Evolutionary conservation across 2,797 vertebrate genomes (phyloP).

Genomic region (Potorous gilbertii): DNA sequence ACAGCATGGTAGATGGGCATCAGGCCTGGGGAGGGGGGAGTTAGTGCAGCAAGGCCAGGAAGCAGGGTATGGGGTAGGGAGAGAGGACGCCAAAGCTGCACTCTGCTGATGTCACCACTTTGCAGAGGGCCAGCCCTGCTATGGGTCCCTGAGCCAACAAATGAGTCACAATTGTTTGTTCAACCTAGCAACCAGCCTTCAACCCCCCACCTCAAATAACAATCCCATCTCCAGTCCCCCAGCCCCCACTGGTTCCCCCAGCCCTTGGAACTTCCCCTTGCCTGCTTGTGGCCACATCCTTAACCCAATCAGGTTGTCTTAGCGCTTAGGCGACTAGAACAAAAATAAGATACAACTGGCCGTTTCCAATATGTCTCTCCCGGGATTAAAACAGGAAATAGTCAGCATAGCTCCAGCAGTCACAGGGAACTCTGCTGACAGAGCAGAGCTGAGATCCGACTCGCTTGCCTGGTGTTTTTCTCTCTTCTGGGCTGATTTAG

Average conservation of each 20-base stretch:
- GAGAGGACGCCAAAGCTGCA: conserved; percentile 58
- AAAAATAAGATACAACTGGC: not conserved
- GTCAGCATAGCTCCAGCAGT: conserved; percentile 50
- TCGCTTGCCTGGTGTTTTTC: conserved; percentile 22
- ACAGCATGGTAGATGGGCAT: not conserved
- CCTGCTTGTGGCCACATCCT: conserved; percentile 62
- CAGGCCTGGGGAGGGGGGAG: not conserved
- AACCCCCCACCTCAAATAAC: conserved; percentile 12
- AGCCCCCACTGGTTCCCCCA: not conserved
- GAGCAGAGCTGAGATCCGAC: conserved; percentile 34
- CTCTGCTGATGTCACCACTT: conserved; percentile 40
- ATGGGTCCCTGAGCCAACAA: conserved; percentile 37
- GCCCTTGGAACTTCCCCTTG: not conserved
- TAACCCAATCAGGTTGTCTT: conserved; percentile 62
- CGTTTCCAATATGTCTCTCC: conserved; percentile 26
- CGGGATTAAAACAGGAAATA: conserved; percentile 73
- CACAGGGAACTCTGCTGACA: conserved; percentile 59
- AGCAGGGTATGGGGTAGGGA: not conserved
- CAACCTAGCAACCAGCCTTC: conserved; percentile 47
- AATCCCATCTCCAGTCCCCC: not conserved
- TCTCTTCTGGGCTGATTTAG: not conserved
- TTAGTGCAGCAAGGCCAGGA: not conserved
- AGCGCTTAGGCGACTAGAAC: conserved; percentile 56
- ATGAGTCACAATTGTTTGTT: conserved; percentile 67
- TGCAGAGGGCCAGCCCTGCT: conserved; percentile 39